These are phyloP conservation scores for Halocynthia aurantium DNA, from an alignment of 23 tunicate species.

Conservation along the genomic window DNA sequence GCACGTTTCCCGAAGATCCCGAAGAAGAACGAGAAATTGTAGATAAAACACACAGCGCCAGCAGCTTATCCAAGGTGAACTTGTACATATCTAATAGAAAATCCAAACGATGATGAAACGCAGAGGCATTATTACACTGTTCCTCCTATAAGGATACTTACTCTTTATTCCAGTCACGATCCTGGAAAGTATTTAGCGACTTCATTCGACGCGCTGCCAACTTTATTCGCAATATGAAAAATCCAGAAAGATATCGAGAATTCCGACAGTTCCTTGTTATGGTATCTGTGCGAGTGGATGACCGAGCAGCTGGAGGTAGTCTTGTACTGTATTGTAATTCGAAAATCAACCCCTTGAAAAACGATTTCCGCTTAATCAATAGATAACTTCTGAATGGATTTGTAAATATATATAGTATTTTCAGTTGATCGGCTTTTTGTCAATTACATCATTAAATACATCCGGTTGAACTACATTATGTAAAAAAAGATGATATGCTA, in stretches of 20 bases:
- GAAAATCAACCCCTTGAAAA: no score
- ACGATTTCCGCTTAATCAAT: no score
- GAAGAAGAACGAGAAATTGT: slow-evolving; percentile 19
- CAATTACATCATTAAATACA: no score
- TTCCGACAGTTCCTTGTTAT: slow-evolving; percentile 29
- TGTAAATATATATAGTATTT: not conserved
- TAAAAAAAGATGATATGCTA: no score
- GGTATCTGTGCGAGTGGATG: slow-evolving; percentile 6
- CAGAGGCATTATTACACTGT: not conserved
- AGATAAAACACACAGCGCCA: not conserved
- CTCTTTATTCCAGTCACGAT: slow-evolving; percentile 21
- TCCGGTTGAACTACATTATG: no score
- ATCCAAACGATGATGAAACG: not conserved
- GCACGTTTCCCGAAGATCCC: slow-evolving; percentile 36
- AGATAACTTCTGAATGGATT: no score
- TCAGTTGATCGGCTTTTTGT: no score
- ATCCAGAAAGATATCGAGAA: slow-evolving; percentile 21
- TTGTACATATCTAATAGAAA: not conserved
- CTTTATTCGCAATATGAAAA: slow-evolving; percentile 49
- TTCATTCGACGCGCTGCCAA: slow-evolving; percentile 64
- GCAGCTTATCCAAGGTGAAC: no score
- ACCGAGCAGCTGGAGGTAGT: slow-evolving; percentile 18
- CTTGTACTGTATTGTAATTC: no score
- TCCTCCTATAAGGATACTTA: not conserved
- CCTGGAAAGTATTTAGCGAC: slow-evolving; percentile 62